Evolutionary conservation across 2,113 vertebrate genomes (phyloP), one percentile per base, ranked within the genome.

Genomic region (Festucalex cinctus): DNA sequence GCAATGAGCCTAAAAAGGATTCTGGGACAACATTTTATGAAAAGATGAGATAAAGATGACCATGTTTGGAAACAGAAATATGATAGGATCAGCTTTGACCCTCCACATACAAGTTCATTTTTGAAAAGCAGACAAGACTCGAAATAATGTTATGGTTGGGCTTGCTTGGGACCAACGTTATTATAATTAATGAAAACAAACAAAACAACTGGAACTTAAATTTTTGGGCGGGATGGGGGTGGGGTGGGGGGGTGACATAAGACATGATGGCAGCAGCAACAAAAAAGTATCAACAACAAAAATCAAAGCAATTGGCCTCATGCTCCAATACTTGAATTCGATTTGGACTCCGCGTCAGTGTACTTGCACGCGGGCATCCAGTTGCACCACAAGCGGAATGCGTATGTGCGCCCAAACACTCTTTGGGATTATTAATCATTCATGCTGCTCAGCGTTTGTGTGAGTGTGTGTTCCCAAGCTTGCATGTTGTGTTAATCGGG

Each of bases 261-360:
- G 5, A 32, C 54, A 32, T 16, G 22, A 56, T 56, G 53, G 14
- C 53, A 56, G 53, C 24, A 56, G 53, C 14, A 56, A 56, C 6
- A 56, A 56, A 26, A 24, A 56, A 56, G 12, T 6, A 28, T 28
- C 13, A 14, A 16, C 13, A 8, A 24, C 26, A 32, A 57, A 32
- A 32, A 54, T 54, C 14, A 32, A 14, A 13, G 24, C 12, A 54
- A 32, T 17, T 32, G 26, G 16, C 54, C 54, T 32, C 7, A 32
- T 35, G 13, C 8, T 32, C 28, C 16, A 17, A 32, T 32, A 32
- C 6, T 57, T 32, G 6, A 16, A 57, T 32, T 17, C 12, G 22
- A 26, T 53, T 32, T 32, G 28, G 83, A 85, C 86, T 76, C 44
- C 70, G 69, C 83, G 81, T 86, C 83, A 73, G 26, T 35, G 36